Conservation (phyloP, 37 sponge, comb jelly and placozoan species). For the Mnemiopsis leidyi region DNA sequence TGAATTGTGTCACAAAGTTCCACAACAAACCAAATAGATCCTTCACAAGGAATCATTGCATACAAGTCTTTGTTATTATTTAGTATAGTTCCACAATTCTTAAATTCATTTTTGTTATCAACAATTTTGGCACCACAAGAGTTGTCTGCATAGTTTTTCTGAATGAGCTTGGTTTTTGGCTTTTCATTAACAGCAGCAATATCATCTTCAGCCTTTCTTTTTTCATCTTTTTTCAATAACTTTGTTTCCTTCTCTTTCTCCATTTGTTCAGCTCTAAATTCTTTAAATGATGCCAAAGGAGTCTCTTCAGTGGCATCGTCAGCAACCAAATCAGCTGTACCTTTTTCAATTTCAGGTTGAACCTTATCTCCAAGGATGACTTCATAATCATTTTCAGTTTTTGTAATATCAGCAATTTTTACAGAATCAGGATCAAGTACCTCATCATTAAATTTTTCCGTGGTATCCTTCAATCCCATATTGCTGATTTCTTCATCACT, state of each 20-base stretch:
- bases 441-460: not conserved
- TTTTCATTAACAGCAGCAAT: not conserved
- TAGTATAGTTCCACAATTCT: constrained; percentile 35
- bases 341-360: not conserved
- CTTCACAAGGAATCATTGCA: constrained; percentile 62
- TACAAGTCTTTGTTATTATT: constrained; percentile 55
- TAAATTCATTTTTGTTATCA: constrained; percentile 46
- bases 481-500: not conserved
- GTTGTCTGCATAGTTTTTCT: constrained; percentile 55
- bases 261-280: constrained; percentile 5
- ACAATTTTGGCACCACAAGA: constrained; percentile 49
- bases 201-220: constrained; percentile 1
- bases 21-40: constrained; percentile 52
- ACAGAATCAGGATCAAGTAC: not conserved
- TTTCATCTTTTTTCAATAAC: not conserved
- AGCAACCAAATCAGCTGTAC: not conserved
- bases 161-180: constrained; percentile 56
- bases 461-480: not conserved
- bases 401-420: too few relatives aligned
- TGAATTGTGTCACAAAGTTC: constrained; percentile 64
- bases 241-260: constrained; percentile 45
- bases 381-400: not conserved
- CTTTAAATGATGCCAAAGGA: constrained; percentile 37
- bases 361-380: not conserved
- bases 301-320: not conserved